Evolutionary conservation across 2,888 invertebrate genomes (phyloP), one percentile per base, ranked within the genome.

Genomic region (Ptilodon capucinus): DNA sequence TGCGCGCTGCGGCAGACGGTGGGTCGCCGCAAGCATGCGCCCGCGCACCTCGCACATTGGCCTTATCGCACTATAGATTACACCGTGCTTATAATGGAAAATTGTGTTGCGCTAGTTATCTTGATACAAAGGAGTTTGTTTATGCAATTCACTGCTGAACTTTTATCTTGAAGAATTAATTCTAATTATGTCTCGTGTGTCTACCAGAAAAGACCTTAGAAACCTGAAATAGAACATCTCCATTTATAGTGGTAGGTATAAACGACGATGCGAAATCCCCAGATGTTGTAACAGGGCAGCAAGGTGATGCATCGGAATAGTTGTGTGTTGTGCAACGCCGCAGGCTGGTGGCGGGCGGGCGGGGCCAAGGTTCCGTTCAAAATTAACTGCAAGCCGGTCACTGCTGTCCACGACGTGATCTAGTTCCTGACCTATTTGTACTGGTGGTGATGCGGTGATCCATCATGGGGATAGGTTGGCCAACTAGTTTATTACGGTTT

Each of bases 251-350:
- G 40, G 17, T 46, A 43, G 49, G 46, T 50, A 40, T 48, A 53
- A 51, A 25, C 41, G 44, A 44, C 32, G 41, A 47, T 44, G 40
- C 41, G 45, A 25, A 30, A 46, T 54, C 48, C 42, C 50, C 41
- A 48, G 49, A 44, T 66, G 65, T 63, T 64, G 69, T 60, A 76
- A 71, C 62, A 51, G 43, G 21, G 39, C 42, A 46, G 66, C 78
- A 76, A 76, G 77, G 78, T 72, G 71, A 79, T 74, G 79, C 76
- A 76, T 80, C 69, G 76, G 79, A 82, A 82, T 83, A 82, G 82
- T 74, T 61, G 54, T 49, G 62, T 49, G 64, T 81, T 81, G 81
- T 78, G 81, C 79, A 81, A 81, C 70, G 67, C 67, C 64, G 71
- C 72, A 72, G 66, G 73, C 71, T 71, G 63, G 54, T 19, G 50